Conservation (phyloP, 2,888 invertebrate genomes). For the Micoletzkya japonica region DNA sequence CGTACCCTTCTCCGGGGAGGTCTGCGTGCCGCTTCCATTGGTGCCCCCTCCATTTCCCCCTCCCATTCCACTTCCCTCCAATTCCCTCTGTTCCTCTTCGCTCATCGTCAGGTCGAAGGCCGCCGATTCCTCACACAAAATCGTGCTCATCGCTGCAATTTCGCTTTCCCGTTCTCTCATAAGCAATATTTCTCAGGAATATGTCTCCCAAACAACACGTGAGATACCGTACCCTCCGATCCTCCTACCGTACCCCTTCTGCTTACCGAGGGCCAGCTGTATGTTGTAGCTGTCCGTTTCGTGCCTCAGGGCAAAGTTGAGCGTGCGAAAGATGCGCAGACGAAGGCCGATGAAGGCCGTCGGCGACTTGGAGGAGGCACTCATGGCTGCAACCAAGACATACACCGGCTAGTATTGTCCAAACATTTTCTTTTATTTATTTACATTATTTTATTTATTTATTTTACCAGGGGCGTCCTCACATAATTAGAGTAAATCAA, state of each 20-base stretch:
- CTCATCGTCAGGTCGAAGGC: constrained; percentile 46
- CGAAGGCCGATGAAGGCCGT: constrained; percentile 72
- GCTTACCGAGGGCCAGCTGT: constrained; percentile 78
- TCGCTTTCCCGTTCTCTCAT: background rate
- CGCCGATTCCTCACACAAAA: constrained; percentile 51
- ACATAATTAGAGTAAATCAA: too few relatives aligned
- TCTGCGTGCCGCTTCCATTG: constrained; percentile 34
- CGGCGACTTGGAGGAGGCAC: constrained; percentile 38
- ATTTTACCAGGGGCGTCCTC: too few relatives aligned
- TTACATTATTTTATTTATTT: too few relatives aligned
- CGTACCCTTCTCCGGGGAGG: constrained; percentile 43
- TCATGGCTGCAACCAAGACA: too few relatives aligned
- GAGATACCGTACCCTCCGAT: background rate
- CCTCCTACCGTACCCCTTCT: background rate
- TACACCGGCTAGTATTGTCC: too few relatives aligned
- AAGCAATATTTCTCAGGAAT: too few relatives aligned
- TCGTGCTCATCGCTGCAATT: constrained; percentile 40
- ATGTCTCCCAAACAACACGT: background rate
- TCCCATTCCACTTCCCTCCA: constrained; percentile 36
- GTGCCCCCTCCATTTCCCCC: constrained; percentile 22
- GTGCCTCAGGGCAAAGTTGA: constrained; percentile 81
- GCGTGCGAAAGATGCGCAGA: constrained; percentile 74
- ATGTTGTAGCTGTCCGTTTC: constrained; percentile 84
- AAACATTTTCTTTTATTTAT: too few relatives aligned
- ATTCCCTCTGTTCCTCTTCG: constrained; percentile 43